Conservation (phyloP, 2,113 vertebrate species). For the Caracal caracal region DNA sequence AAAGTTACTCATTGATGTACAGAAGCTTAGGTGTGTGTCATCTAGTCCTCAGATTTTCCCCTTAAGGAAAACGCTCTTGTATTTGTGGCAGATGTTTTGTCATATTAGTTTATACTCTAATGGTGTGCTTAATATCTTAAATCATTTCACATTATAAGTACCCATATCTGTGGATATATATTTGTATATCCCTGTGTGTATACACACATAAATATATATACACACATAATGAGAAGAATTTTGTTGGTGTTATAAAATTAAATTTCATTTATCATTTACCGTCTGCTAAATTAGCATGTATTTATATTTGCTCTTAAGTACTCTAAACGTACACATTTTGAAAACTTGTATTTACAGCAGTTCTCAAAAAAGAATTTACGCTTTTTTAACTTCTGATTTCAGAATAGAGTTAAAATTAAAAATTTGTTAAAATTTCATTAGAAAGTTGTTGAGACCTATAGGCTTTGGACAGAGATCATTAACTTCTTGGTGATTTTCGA, state of each 20-base stretch:
- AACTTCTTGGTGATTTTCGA: conserved; percentile 33
- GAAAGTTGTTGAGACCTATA: background rate
- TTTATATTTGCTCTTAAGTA: background rate
- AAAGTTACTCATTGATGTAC: background rate
- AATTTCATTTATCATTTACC: background rate
- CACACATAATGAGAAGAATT: background rate
- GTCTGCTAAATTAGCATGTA: background rate
- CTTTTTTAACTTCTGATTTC: background rate
- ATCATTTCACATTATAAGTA: background rate
- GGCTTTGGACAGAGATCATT: background rate
- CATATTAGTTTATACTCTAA: background rate
- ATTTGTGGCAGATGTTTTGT: background rate
- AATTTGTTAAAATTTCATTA: background rate
- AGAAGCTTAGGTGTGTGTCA: background rate
- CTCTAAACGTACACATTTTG: background rate
- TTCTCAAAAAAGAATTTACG: conserved; percentile 1
- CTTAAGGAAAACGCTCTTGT: background rate
- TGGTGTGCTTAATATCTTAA: background rate
- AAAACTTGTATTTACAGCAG: background rate
- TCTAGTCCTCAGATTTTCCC: background rate
- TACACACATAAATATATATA: background rate
- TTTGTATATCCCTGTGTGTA: background rate
- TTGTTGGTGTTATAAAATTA: background rate
- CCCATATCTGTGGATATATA: background rate
- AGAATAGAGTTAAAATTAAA: background rate